phyloP scores from a whole-genome alignment of 2,888 invertebrate genomes.

The Bombyx huttoni region DNA sequence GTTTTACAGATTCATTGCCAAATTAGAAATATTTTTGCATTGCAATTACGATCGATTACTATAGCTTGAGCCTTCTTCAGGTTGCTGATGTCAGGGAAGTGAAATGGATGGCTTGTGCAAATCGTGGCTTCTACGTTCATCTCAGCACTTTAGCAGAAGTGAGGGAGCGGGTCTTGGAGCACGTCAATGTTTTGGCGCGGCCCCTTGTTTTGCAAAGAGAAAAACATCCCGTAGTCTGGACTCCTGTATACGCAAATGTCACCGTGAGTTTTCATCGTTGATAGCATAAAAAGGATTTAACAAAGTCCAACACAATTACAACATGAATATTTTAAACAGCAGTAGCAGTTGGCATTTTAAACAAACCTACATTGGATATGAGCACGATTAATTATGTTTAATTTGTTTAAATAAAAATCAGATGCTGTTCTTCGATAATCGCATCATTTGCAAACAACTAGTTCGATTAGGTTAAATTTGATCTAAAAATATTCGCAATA shows the following conservation, averaged over 20 bases:
- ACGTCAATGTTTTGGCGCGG: slow-evolving; percentile 96
- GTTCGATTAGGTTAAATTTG: too few species aligned
- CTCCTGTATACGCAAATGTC: slow-evolving; percentile 94
- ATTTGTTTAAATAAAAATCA: too few species aligned
- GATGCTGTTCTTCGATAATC: too few species aligned
- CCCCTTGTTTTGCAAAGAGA: slow-evolving; percentile 91
- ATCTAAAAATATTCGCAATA: too few species aligned
- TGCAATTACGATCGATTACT: not conserved
- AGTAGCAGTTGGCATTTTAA: too few species aligned
- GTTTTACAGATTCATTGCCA: too few species aligned
- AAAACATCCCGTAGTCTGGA: slow-evolving; percentile 95
- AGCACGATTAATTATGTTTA: too few species aligned
- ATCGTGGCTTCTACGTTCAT: slow-evolving; percentile 96
- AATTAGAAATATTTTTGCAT: not conserved
- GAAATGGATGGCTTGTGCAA: slow-evolving; percentile 98
- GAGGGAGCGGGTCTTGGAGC: slow-evolving; percentile 95
- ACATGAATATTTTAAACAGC: too few species aligned
- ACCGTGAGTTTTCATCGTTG: slow-evolving; percentile 70
- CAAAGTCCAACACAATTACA: too few species aligned
- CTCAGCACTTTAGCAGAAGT: slow-evolving; percentile 97
- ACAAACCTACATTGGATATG: too few species aligned
- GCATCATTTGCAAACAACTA: too few species aligned
- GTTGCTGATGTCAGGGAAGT: slow-evolving; percentile 93
- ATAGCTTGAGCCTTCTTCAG: slow-evolving; percentile 22
- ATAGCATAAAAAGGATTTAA: not conserved